Evolutionary conservation across 2,888 invertebrate genomes (phyloP).

Genomic region (Microctonus brassicae): DNA sequence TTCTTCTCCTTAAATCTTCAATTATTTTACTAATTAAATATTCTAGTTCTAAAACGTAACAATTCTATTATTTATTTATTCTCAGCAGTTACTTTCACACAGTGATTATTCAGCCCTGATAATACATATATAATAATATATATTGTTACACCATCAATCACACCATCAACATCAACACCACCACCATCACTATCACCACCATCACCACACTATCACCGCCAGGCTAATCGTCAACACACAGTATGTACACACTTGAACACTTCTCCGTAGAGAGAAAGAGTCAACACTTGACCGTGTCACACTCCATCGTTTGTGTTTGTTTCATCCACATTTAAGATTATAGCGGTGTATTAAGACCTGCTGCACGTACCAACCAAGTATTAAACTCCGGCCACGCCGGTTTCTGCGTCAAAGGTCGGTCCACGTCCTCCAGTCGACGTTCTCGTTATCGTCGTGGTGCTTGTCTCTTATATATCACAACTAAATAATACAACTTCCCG

Average conservation of each 20-base stretch:
- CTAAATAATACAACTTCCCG: background rate
- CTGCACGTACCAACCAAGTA: background rate
- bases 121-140: too few relatives aligned
- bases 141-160: too few relatives aligned
- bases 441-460: background rate
- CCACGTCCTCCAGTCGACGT: background rate
- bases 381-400: background rate
- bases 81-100: too few relatives aligned
- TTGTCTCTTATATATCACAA: background rate
- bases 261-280: conserved; percentile 33
- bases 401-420: background rate
- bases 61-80: too few relatives aligned
- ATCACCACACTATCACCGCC: conserved; percentile 13
- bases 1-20: conserved; percentile 33
- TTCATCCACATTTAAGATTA: conserved; percentile 52
- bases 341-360: conserved; percentile 13
- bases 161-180: too few relatives aligned
- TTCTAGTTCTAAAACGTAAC: too few relatives aligned
- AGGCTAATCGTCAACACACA: conserved; percentile 25
- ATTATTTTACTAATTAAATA: conserved; percentile 36
- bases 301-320: conserved; percentile 63
- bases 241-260: conserved; percentile 43
- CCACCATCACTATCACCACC: conserved; percentile 16
- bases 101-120: too few relatives aligned
- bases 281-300: conserved; percentile 56